phyloP scores from a whole-genome alignment of 2,888 invertebrate species.

The Orthosia gothica region DNA sequence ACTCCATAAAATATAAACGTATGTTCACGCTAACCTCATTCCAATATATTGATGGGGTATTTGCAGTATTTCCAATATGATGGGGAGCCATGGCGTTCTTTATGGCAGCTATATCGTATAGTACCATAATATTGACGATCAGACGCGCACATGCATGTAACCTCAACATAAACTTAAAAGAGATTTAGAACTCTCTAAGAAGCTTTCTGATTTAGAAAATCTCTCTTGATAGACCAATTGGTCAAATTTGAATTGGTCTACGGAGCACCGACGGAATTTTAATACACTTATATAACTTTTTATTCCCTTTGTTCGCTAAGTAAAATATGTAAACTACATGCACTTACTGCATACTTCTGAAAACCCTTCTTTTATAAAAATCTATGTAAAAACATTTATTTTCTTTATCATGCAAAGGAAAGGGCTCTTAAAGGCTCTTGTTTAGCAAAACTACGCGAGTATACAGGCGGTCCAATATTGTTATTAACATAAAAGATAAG shows the following conservation, averaged over 20 bases:
- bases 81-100: constrained; percentile 35
- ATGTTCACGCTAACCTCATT: constrained; percentile 41
- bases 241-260: no score
- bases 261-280: constrained; percentile 14
- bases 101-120: constrained; percentile 31
- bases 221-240: no score
- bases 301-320: constrained; percentile 20
- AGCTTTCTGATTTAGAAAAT: constrained; percentile 27
- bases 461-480: constrained; percentile 43
- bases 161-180: constrained; percentile 19
- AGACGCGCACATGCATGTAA: constrained; percentile 11
- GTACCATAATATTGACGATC: constrained; percentile 15
- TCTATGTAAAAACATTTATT: constrained; percentile 47
- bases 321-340: constrained; percentile 31
- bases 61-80: constrained; percentile 58
- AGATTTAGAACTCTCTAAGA: constrained; percentile 23
- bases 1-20: constrained; percentile 41
- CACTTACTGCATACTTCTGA: constrained; percentile 26
- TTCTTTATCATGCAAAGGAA: constrained; percentile 61
- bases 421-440: constrained; percentile 38
- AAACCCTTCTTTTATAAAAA: constrained; percentile 40
- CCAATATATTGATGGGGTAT: constrained; percentile 46
- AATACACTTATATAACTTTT: constrained; percentile 13
- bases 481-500: constrained; percentile 60
- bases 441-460: constrained; percentile 50